phyloP scores from a whole-genome alignment of 2,113 vertebrate species.

The Theristicus caerulescens region DNA sequence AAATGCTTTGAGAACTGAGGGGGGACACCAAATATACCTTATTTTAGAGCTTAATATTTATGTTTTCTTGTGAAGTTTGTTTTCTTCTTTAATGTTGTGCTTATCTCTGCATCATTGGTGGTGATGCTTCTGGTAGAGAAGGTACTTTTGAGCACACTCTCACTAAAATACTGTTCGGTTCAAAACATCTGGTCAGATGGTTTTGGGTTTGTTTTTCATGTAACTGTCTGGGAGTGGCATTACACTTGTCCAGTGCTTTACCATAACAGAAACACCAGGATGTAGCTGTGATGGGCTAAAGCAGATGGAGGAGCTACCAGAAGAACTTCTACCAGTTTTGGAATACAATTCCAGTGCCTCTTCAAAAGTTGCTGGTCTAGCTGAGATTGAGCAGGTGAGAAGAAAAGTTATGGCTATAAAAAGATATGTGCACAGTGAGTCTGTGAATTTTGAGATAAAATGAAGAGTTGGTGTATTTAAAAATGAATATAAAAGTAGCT shows the following conservation, averaged over 20 bases:
- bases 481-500: background rate
- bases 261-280: background rate
- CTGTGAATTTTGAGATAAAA: background rate
- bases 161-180: background rate
- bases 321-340: background rate
- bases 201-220: background rate
- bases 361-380: background rate
- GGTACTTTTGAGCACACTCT: background rate
- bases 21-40: background rate
- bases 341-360: background rate
- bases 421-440: background rate
- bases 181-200: background rate
- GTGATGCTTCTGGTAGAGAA: background rate
- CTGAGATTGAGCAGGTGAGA: slow-evolving; percentile 49
- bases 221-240: background rate
- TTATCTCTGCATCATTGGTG: background rate
- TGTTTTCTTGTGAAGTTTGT: background rate
- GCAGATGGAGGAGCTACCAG: background rate
- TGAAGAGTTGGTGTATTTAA: background rate
- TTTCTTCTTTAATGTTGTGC: background rate
- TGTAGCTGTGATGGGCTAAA: background rate
- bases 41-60: background rate
- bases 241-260: background rate
- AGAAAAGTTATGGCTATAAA: background rate
- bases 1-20: background rate